phyloP scores from a whole-genome alignment of 2,888 invertebrate species.

The Leucophora obtusa region DNA sequence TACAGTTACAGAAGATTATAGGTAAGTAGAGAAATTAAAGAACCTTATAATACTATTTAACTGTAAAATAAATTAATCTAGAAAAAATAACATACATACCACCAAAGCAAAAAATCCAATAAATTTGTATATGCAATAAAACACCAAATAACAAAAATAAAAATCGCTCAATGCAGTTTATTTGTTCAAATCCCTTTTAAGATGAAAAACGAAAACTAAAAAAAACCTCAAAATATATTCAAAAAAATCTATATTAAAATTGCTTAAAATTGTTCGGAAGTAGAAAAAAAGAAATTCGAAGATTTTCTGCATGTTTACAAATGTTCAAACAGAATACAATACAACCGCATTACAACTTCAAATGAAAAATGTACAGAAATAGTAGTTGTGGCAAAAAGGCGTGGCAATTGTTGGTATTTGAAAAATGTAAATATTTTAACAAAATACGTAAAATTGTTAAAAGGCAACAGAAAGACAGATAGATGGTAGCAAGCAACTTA shows the following conservation, averaged over 20 bases:
- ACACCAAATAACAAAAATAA: background rate
- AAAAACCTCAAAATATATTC: conserved; percentile 19
- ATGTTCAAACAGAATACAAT: conserved; percentile 22
- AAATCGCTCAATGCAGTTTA: background rate
- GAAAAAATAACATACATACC: background rate
- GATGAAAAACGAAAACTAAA: conserved; percentile 4
- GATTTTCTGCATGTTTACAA: conserved; percentile 7
- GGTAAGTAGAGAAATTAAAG: conserved; percentile 69
- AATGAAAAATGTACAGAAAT: background rate
- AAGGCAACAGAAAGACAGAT: background rate
- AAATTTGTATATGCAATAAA: background rate
- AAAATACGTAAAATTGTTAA: conserved; percentile 13
- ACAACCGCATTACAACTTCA: conserved; percentile 13
- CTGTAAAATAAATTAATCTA: conserved; percentile 20
- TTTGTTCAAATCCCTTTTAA: background rate
- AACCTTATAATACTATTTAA: background rate
- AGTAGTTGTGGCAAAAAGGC: conserved; percentile 43
- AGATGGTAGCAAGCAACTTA: background rate
- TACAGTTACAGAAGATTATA: conserved; percentile 73
- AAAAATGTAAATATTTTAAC: conserved; percentile 38
- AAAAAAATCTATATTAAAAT: conserved; percentile 29
- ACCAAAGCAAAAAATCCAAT: background rate
- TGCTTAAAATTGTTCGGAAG: conserved; percentile 8
- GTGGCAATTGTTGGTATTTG: conserved; percentile 31
- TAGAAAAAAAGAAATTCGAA: background rate